These are phyloP conservation scores for Ostrea denselamellosa DNA, from an alignment of 1,140 invertebrate genomes.

Conservation along the genomic window DNA sequence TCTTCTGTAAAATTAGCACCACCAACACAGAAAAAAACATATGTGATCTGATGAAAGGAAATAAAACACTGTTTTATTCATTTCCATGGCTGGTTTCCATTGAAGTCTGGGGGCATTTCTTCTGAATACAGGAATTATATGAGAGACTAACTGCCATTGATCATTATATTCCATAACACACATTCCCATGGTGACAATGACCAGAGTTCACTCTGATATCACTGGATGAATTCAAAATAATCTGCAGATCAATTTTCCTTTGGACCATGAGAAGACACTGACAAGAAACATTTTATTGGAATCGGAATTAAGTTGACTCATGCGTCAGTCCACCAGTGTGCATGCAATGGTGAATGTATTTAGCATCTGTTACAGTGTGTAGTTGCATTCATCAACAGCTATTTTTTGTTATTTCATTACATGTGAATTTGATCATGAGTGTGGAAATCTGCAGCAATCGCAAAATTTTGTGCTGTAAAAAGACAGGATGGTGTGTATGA, in stretches of 20 bases:
- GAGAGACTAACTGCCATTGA: not conserved
- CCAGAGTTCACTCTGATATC: slow-evolving; percentile 32
- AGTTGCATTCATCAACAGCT: slow-evolving; percentile 14
- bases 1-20: slow-evolving; percentile 15
- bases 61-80: slow-evolving; percentile 15
- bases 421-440: slow-evolving; percentile 24
- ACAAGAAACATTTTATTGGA: not conserved
- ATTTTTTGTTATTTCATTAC: slow-evolving; percentile 12
- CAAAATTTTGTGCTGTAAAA: not conserved
- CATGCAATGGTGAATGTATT: not conserved
- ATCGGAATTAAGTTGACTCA: slow-evolving; percentile 22
- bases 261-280: not conserved
- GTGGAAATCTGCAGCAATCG: not conserved
- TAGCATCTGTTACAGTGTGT: slow-evolving; percentile 20
- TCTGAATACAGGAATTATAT: not conserved
- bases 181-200: slow-evolving; percentile 30
- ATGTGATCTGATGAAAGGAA: not conserved
- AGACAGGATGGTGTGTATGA: not conserved
- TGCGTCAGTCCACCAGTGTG: slow-evolving; percentile 18
- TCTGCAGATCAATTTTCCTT: slow-evolving; percentile 11
- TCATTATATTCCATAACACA: slow-evolving; percentile 30
- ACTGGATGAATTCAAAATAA: slow-evolving; percentile 36
- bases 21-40: not conserved
- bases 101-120: slow-evolving; percentile 20
- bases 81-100: not conserved